A percentile compares a stretch with the other conserved stretches of the same genome.
Evolutionary conservation across 1,140 invertebrate genomes (phyloP).

Genomic region (Pararge aegeria): DNA sequence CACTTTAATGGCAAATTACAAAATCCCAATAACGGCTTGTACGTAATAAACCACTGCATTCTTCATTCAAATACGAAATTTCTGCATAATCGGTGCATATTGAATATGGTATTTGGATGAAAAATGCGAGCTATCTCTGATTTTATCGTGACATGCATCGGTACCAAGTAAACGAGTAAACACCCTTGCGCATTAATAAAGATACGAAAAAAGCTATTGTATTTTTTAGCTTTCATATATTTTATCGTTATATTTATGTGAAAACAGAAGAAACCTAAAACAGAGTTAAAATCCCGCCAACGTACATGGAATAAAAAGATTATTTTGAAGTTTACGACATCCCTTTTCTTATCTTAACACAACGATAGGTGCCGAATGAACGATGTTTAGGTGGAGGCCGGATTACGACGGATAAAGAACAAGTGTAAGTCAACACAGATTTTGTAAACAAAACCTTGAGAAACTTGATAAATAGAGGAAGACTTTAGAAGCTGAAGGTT

Average conservation of each 20-base stretch:
- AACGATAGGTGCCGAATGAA: constrained; percentile 61
- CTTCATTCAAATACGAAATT: no score
- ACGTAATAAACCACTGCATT: no score
- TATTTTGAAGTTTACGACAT: constrained; percentile 67
- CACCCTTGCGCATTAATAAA: no score
- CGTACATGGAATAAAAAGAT: constrained; percentile 53
- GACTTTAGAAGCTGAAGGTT: constrained; percentile 7
- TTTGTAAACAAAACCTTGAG: constrained; percentile 39
- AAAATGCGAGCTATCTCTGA: no score
- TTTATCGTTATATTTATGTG: neutral
- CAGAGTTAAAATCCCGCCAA: constrained; percentile 1
- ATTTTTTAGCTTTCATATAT: no score
- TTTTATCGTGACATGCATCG: no score
- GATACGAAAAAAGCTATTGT: no score
- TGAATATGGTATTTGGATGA: no score
- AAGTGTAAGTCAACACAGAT: constrained; percentile 38
- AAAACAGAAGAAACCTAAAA: neutral
- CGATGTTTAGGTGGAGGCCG: constrained; percentile 45
- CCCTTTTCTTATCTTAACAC: constrained; percentile 64
- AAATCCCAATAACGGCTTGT: no score
- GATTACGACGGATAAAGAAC: constrained; percentile 44
- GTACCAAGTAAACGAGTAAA: no score
- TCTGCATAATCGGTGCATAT: no score
- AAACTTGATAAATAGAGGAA: constrained; percentile 19
- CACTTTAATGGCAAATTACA: no score